Evolutionary conservation across 2,797 vertebrate genomes (phyloP).

Genomic region (Rallus crepitans): DNA sequence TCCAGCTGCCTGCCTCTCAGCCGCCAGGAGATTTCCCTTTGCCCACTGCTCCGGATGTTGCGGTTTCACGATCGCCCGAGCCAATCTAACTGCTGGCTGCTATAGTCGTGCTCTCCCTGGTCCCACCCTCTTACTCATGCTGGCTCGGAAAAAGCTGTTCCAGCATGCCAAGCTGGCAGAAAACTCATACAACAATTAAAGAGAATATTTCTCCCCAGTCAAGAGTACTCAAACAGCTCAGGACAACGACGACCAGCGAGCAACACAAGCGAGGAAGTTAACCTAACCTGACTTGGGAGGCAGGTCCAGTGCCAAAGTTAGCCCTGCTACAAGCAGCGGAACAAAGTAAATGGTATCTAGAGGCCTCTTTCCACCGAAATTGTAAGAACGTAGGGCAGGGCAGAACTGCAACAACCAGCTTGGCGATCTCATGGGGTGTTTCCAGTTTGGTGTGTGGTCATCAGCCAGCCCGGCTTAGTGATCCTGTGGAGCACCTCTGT

Average conservation of each 20-base stretch:
- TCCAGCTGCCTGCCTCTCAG: not conserved
- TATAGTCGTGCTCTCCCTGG: not conserved
- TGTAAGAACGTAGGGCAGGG: no score
- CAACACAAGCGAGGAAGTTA: not conserved
- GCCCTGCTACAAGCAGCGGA: not conserved
- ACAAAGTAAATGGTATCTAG: accelerated
- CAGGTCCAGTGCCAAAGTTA: not conserved
- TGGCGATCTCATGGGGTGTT: accelerated
- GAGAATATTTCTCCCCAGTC: not conserved
- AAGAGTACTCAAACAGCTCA: not conserved
- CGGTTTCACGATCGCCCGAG: not conserved
- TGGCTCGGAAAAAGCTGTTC: not conserved
- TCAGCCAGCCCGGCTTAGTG: accelerated
- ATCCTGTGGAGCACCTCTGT: accelerated
- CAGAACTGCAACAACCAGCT: not conserved
- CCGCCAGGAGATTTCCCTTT: not conserved
- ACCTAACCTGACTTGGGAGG: not conserved
- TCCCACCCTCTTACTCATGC: slow-evolving; percentile 65
- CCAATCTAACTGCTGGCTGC: slow-evolving; percentile 28
- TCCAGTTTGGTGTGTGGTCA: accelerated
- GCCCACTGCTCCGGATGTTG: slow-evolving; percentile 30
- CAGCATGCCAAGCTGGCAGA: slow-evolving; percentile 42
- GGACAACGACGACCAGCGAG: not conserved
- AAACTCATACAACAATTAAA: not conserved
- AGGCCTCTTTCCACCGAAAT: not conserved